Percentiles rank a stretch among this genome's conserved stretches.
Conservation (phyloP, 2,113 vertebrate species). For the Neopipo cinnamomea region DNA sequence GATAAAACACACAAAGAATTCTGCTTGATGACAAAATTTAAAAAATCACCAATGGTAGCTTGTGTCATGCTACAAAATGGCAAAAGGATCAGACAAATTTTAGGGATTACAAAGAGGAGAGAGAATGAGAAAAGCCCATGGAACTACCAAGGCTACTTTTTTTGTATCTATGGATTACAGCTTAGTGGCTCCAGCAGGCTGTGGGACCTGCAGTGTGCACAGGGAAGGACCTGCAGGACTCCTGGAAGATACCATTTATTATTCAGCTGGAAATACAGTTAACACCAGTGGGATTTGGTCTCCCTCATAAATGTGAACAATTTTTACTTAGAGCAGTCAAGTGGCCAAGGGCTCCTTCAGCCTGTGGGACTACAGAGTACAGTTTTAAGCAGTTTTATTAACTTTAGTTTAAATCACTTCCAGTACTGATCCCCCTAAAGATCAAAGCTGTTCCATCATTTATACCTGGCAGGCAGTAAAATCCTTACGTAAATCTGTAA, state of each 20-base stretch:
- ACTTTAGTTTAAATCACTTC: slow-evolving; percentile 66
- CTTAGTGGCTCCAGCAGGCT: neutral
- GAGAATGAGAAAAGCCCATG: neutral
- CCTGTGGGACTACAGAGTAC: slow-evolving; percentile 40
- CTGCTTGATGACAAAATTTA: neutral
- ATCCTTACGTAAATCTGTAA: slow-evolving; percentile 66
- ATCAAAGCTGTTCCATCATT: slow-evolving; percentile 66
- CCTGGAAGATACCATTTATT: slow-evolving; percentile 41
- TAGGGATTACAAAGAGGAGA: neutral
- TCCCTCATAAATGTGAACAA: slow-evolving; percentile 58
- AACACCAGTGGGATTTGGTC: neutral
- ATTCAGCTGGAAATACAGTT: slow-evolving; percentile 46
- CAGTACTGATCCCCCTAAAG: slow-evolving; percentile 52
- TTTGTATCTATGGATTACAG: neutral
- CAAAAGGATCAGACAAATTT: neutral
- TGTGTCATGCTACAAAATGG: neutral
- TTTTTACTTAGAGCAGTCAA: slow-evolving; percentile 62
- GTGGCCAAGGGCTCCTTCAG: slow-evolving; percentile 49
- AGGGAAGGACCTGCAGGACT: slow-evolving; percentile 7
- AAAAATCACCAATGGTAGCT: neutral
- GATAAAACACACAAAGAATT: neutral
- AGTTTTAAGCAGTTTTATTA: slow-evolving; percentile 63
- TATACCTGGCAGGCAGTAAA: slow-evolving; percentile 67
- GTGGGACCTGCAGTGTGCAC: neutral
- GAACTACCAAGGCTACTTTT: neutral